Evolutionary conservation across 64 coral and sea anemone genomes (phyloP).

Genomic region (Montipora capricornis): DNA sequence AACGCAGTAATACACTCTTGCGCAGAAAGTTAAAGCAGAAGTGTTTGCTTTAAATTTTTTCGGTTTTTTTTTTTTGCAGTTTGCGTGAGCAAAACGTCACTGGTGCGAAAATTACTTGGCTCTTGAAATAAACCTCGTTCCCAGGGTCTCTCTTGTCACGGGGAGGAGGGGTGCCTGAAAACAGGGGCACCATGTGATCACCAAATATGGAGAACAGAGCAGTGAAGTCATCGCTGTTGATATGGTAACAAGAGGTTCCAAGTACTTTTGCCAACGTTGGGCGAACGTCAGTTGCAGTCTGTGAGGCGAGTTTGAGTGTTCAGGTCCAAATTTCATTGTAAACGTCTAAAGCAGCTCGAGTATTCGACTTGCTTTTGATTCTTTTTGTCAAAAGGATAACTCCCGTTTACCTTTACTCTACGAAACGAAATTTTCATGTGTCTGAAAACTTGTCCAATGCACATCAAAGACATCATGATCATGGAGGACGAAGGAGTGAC

Average conservation of each 20-base stretch:
- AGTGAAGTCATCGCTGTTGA: conserved; percentile 22
- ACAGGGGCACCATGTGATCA: neutral
- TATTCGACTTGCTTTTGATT: conserved; percentile 22
- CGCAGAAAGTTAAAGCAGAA: too few species aligned
- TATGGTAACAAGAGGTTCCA: neutral
- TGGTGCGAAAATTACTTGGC: neutral
- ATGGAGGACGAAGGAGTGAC: conserved; percentile 70
- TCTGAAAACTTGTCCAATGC: conserved; percentile 27
- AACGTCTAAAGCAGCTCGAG: neutral
- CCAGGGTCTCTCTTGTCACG: too few species aligned
- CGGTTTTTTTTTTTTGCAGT: too few species aligned
- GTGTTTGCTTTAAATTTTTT: too few species aligned
- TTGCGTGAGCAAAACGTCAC: too few species aligned
- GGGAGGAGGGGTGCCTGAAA: too few species aligned
- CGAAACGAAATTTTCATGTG: conserved; percentile 21
- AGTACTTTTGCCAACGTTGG: neutral
- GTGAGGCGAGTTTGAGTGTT: neutral
- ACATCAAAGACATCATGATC: neutral
- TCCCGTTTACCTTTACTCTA: neutral
- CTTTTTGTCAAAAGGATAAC: neutral
- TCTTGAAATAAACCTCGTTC: too few species aligned
- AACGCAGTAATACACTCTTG: too few species aligned
- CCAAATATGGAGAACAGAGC: conserved; percentile 12
- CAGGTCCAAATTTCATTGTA: neutral
- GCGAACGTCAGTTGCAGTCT: neutral